phyloP scores from a whole-genome alignment of 2,797 vertebrate genomes.

The Potorous gilbertii region DNA sequence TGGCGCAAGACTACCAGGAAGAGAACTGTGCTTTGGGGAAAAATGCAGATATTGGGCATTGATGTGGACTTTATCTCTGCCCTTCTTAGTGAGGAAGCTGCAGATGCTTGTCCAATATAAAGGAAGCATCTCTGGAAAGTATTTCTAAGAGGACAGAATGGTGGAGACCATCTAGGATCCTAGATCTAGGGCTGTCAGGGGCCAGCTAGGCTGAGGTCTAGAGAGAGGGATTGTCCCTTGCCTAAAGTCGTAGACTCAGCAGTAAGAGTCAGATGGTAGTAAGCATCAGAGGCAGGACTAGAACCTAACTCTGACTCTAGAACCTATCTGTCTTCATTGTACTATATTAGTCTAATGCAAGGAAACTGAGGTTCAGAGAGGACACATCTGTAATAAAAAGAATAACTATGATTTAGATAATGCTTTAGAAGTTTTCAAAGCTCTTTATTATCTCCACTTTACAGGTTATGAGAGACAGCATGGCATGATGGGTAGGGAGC shows the following conservation, averaged over 20 bases:
- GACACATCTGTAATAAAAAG: neutral
- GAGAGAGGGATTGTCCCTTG: neutral
- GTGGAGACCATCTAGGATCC: neutral
- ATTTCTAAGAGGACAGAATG: neutral
- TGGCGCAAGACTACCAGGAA: neutral
- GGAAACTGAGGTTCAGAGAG: neutral
- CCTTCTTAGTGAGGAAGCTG: neutral
- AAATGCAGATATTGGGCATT: neutral
- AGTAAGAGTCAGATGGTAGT: no score
- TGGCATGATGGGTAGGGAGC: neutral
- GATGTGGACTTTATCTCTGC: neutral
- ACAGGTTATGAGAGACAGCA: neutral
- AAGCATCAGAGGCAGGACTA: no score
- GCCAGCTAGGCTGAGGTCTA: neutral
- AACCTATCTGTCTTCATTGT: neutral
- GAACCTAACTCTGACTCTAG: neutral
- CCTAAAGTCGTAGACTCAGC: neutral
- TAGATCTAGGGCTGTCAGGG: neutral
- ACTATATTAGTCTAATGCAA: neutral
- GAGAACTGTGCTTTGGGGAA: neutral
- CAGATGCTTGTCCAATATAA: neutral
- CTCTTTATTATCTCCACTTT: neutral
- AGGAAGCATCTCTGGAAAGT: neutral
- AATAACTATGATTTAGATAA: neutral
- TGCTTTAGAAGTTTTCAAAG: neutral